Conservation (phyloP, 1,140 invertebrate species). For the Drosophila equinoxialis region DNA sequence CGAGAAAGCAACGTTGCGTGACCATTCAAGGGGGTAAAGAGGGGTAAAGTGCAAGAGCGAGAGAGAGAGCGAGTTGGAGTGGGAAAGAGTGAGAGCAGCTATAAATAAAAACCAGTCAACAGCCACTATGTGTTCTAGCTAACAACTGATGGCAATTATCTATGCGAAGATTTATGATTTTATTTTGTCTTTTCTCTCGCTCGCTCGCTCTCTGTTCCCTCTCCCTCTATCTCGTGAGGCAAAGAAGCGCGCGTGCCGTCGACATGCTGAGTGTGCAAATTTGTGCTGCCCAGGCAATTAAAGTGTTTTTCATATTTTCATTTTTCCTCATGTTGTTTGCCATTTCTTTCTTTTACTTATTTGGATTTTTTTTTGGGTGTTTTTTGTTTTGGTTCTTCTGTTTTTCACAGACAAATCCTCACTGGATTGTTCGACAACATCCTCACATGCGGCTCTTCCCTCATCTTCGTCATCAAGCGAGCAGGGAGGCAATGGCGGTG, state of each 20-base stretch:
- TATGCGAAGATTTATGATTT: slow-evolving; percentile 75
- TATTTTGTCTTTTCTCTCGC: slow-evolving; percentile 25
- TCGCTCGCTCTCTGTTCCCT: background rate
- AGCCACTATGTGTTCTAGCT: slow-evolving; percentile 31
- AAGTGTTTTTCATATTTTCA: slow-evolving; percentile 45
- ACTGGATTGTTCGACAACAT: slow-evolving; percentile 71
- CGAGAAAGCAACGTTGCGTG: slow-evolving; percentile 65
- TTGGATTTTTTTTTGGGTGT: slow-evolving; percentile 32
- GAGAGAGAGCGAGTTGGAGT: slow-evolving; percentile 31
- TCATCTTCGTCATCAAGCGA: slow-evolving; percentile 54
- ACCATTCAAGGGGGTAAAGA: slow-evolving; percentile 34
- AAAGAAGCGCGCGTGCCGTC: slow-evolving; percentile 46
- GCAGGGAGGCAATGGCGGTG: slow-evolving; percentile 28
- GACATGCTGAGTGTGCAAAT: slow-evolving; percentile 71
- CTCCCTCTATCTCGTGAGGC: background rate
- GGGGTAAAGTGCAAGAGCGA: slow-evolving; percentile 24
- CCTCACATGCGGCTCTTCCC: slow-evolving; percentile 58
- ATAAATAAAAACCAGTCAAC: slow-evolving; percentile 73
- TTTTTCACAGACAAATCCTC: slow-evolving; percentile 74
- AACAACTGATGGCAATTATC: slow-evolving; percentile 68
- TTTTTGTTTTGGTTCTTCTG: slow-evolving; percentile 32
- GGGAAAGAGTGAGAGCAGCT: slow-evolving; percentile 40
- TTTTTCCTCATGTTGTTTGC: slow-evolving; percentile 13
- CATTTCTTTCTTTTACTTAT: slow-evolving; percentile 36
- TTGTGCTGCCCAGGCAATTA: slow-evolving; percentile 71